Base-by-base conservation (phyloP, 2,797 vertebrate genomes). In the Urophycis tenuis region DNA sequence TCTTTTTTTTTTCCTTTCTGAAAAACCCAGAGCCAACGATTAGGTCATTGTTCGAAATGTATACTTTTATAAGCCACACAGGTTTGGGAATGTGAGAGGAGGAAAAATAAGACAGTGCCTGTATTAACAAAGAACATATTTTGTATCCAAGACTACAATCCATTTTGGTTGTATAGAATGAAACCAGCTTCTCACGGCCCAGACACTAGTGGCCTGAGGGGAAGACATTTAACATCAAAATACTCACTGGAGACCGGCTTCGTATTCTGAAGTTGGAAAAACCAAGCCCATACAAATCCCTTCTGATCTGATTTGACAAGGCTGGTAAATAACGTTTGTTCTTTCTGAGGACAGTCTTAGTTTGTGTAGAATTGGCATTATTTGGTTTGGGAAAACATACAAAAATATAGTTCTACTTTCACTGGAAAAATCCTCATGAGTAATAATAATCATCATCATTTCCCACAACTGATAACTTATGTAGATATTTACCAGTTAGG, bases 61-160 rank as follows among this genome's bases (percentile, higher is more conserved):
- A 71, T 35, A 64, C 45, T 35, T 36, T 64, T 29, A 73, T 35
- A 60, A 72, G 71, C 71, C 72, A 25, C 71, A 35, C 31, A 29
- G 39, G 71, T 72, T 72, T 72, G 31, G 34, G 17, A 22, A 71
- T 32, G 39, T n/a, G 14, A 39, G 36, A 75, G 53, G 53, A n/a
- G 6, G 25, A 67, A 67, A 67, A 67, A 67, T 67, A 64, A 64
- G 5, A 64, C 53, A 64, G 53, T 25, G n/a, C 60, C 25, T 29
- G 60, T 25, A 29, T 67, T 67, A 67, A 67, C 60, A 29, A 67
- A 67, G 67, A 25, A 15, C 60, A 67, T 29, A 29, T 67, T 67
- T 67, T 67, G 33, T 33, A 2, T 33, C 71, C 15, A n/a, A 34
- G 71, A 33, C 17, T 35, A 72, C 71, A 34, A 34, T 72, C 71